Percentiles rank a stretch among this genome's conserved stretches.
These are phyloP conservation scores for Aphelenchoides bicaudatus DNA, from an alignment of 2,888 invertebrate genomes.

Conservation along the genomic window DNA sequence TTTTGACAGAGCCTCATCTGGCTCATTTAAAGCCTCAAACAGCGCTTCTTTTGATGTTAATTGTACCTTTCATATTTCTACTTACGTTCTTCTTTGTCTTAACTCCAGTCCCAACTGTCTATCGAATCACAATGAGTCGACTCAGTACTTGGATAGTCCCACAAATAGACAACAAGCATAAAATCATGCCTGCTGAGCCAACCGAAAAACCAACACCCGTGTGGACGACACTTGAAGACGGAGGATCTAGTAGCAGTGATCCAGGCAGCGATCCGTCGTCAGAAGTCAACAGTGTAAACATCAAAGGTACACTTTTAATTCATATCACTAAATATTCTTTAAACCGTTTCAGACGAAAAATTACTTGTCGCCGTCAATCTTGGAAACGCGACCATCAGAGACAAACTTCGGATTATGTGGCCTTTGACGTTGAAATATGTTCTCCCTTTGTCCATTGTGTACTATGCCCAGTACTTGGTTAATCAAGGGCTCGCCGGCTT, in stretches of 20 bases:
- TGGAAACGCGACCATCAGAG: not conserved
- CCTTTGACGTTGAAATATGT: conserved; percentile 70
- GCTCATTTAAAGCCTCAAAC: conserved; percentile 44
- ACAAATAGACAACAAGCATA: conserved; percentile 8
- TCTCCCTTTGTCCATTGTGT: conserved; percentile 74
- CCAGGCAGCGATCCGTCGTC: not conserved
- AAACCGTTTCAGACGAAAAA: no score
- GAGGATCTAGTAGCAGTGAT: not conserved
- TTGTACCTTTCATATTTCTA: conserved; percentile 71
- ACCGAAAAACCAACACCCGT: conserved; percentile 2
- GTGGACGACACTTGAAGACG: conserved; percentile 3
- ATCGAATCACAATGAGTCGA: conserved; percentile 19
- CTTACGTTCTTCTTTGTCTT: conserved; percentile 61
- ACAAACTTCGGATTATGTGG: conserved; percentile 10
- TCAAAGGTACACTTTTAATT: no score
- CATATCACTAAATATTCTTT: no score
- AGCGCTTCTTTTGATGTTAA: conserved; percentile 72
- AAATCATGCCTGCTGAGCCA: not conserved
- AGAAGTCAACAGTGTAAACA: no score
- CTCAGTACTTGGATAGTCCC: conserved; percentile 33
- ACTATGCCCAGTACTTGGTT: conserved; percentile 73
- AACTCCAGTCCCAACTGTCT: conserved; percentile 19
- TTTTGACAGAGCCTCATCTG: conserved; percentile 68
- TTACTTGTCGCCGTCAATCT: no score
- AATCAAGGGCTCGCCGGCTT: conserved; percentile 62